These are phyloP conservation scores for Rutilus rutilus DNA, from an alignment of 2,113 vertebrate genomes.

Conservation along the genomic window DNA sequence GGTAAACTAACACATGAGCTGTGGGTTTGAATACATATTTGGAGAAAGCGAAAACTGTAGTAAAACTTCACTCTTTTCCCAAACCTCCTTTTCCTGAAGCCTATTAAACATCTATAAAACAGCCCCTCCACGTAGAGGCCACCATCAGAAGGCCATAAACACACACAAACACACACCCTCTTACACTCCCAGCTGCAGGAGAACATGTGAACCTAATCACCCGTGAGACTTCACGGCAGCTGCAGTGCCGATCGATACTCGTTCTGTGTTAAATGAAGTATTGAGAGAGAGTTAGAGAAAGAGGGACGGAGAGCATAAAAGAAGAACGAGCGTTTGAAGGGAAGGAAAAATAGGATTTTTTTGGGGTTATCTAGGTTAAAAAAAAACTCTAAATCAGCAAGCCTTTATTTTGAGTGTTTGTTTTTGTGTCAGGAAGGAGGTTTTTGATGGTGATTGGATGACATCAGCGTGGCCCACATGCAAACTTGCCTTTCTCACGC, in stretches of 20 bases:
- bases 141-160: conserved; percentile 1
- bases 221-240: conserved; percentile 29
- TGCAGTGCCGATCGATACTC: conserved; percentile 37
- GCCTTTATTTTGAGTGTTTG: conserved; percentile 1
- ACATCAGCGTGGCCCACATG: neutral
- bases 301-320: conserved; percentile 3
- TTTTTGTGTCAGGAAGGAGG: conserved; percentile 12
- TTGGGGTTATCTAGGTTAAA: neutral
- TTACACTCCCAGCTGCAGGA: neutral
- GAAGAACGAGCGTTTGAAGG: neutral
- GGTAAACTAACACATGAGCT: neutral
- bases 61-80: no score
- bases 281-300: conserved; percentile 3
- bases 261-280: conserved; percentile 27
- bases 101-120: conserved; percentile 7
- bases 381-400: neutral
- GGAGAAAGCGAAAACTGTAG: neutral
- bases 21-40: neutral
- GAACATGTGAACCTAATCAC: conserved; percentile 37
- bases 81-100: neutral
- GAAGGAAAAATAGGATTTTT: neutral
- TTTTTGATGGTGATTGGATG: neutral
- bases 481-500: neutral
- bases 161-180: conserved; percentile 31
- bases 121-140: conserved; percentile 35